Conservation (phyloP, 2,113 vertebrate species). For the Anser brachyrhynchus region DNA sequence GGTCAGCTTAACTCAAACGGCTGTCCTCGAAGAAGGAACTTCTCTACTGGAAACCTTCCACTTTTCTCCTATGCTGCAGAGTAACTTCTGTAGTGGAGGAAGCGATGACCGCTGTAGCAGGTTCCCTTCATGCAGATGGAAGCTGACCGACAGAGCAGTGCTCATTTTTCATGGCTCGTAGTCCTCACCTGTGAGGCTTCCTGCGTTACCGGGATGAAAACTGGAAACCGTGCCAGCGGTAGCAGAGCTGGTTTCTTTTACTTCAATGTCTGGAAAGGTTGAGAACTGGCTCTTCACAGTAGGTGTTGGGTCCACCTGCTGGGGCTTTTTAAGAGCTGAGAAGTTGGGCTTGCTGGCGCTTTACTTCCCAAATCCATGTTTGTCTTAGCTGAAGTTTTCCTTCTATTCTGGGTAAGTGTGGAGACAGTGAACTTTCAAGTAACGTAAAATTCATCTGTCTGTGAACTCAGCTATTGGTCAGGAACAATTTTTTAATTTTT, state of each 20-base stretch:
- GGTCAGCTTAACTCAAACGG: neutral
- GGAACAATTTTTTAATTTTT: neutral
- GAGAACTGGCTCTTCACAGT: neutral
- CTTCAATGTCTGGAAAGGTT: fast-evolving
- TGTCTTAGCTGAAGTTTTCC: neutral
- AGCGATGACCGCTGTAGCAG: no score
- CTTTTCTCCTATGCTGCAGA: neutral
- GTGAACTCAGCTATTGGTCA: neutral
- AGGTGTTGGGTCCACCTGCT: neutral
- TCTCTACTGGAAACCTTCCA: neutral
- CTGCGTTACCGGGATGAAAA: neutral
- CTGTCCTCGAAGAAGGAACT: neutral
- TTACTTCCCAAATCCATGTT: neutral
- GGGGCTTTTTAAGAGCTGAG: neutral
- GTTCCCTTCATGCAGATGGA: neutral
- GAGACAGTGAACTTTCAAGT: neutral
- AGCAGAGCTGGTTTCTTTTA: neutral
- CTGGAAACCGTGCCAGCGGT: neutral
- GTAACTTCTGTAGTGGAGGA: neutral
- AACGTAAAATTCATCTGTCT: neutral
- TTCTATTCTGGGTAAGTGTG: fast-evolving
- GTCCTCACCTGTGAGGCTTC: fast-evolving
- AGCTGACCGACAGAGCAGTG: fast-evolving
- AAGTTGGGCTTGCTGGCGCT: neutral
- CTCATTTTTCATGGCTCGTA: neutral